Base-by-base conservation (phyloP, 1,140 invertebrate species). In the Metaphire vulgaris region DNA sequence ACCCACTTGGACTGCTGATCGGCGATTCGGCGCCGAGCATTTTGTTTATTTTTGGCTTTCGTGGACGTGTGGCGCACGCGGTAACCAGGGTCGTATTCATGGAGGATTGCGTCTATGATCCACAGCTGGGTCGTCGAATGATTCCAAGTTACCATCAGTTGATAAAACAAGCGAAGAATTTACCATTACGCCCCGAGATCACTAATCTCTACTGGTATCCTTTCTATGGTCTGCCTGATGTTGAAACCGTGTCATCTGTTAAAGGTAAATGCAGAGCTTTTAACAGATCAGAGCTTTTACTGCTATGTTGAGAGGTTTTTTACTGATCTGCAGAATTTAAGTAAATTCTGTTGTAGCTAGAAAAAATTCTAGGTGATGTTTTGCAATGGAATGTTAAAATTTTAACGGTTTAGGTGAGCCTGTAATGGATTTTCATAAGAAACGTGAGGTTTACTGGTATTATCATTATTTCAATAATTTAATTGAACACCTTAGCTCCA, bases 51-150 rank as follows among this genome's bases (percentile, higher is more conserved):
- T 82, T 85, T 78, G 84, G 85, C 14, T 98, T 95, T 84, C 95
- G 94, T 84, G 95, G 94, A 79, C 93, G 93, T 34, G 89, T 98
- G 12, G 85, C 96, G 69, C 96, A 98, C 87, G 92, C 95, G 87
- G 90, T 26, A 90, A 96, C 94, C 1, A 92, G 92, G 14, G 6
- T 32, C 68, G 68, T 29, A 2, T 93, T 96, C 81, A 94, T 97
- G 92, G 72, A 73, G 41, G 90, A 91, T 26, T 91, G 92, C 82
- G 93, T 97, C 12, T 98, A 98, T 82, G 95, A 98, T 87, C 93
- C 95, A 2, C 85, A 96, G 66, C 95, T 96, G 81, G 95, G 95
- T 0, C 93, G 96, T 81, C 97, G 93, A 92, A 92, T 97, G 90
- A 93, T 93, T 34, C 95, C 96, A 0, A 89, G 94, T 67, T 97